phyloP scores from a whole-genome alignment of 2,888 invertebrate species.

The Euproctis similis region DNA sequence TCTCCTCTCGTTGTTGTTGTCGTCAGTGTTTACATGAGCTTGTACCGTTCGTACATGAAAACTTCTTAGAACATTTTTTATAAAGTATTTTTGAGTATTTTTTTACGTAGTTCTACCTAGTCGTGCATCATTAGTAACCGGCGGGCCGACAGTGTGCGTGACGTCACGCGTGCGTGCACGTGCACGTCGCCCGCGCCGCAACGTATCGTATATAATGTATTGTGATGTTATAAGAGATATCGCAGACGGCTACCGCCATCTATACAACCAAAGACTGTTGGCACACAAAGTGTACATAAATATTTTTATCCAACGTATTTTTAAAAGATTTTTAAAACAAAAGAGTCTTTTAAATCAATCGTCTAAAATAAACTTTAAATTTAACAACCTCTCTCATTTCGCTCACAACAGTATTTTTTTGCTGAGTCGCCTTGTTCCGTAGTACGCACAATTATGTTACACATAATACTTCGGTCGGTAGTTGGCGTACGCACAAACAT shows the following conservation, averaged over 20 bases:
- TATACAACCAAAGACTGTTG: constrained; percentile 28
- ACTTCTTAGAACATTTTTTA: constrained; percentile 31
- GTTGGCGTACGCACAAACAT: no score
- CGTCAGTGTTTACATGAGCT: no score
- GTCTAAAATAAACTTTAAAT: no score
- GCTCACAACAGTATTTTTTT: no score
- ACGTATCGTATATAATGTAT: constrained; percentile 6
- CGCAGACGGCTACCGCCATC: constrained; percentile 12
- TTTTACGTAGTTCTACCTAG: constrained; percentile 43
- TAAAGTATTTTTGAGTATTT: constrained; percentile 33
- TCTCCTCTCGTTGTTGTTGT: constrained; percentile 7
- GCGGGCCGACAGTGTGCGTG: constrained; percentile 1
- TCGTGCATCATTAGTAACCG: constrained; percentile 29
- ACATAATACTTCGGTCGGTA: no score
- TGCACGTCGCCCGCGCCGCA: constrained; percentile 1
- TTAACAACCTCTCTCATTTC: no score
- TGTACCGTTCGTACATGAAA: constrained; percentile 20
- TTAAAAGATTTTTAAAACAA: no score
- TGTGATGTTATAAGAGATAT: constrained; percentile 11
- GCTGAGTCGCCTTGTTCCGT: no score
- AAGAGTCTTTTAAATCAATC: no score
- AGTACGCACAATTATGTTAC: no score
- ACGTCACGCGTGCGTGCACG: no score
- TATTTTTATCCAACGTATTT: no score
- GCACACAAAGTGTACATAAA: constrained; percentile 17